Evolutionary conservation across 1,140 invertebrate genomes (phyloP), one percentile per base, ranked within the genome.

Genomic region (Rhopalosiphum padi): DNA sequence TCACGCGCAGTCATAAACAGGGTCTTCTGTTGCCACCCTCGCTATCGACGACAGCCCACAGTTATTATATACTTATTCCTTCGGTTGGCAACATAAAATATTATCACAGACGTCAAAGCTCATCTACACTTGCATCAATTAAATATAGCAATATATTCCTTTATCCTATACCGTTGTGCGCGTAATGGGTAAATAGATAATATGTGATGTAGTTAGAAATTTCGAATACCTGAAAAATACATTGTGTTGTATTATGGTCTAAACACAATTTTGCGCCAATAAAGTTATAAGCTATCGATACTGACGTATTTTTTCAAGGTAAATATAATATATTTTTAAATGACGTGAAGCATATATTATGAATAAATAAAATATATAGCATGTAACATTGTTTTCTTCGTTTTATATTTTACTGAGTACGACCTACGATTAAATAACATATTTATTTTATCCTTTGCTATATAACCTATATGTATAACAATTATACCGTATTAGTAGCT

Each of bases 1-100:
- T 89, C 87, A 55, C 85, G 25, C 46, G 30, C 91, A 51, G 91
- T 86, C 68, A 93, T 93, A 93, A 93, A 93, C 77, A 85, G 82
- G 77, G 77, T 68, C 60, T 68, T 68, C 60, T 68, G 77, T 9
- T 85, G 48, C 15, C 48, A 91, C 90, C 90, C 90, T 91, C n/a
- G 43, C n/a, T 91, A 82, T 82, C 22, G 23, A 48, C 7, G 30
- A 77, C 7, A 21, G 37, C 21, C 55, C 37, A 46, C 9, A 37
- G 23, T 43, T 37, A 55, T 91, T 46, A 77, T 91, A 91, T n/a
- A 46, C n/a, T 48, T n/a, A n/a, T n/a, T 86, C 55, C 41, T 83
- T 46, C n/a, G 41, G 90, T 55, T 43, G 93, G 23, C 23, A 53
- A 25, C 43, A 55, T 77, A 41, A 94, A 35, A 55, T 55, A 51